Base-by-base conservation (phyloP, 2,888 invertebrate species). In the Caenorhabditis sp. region DNA sequence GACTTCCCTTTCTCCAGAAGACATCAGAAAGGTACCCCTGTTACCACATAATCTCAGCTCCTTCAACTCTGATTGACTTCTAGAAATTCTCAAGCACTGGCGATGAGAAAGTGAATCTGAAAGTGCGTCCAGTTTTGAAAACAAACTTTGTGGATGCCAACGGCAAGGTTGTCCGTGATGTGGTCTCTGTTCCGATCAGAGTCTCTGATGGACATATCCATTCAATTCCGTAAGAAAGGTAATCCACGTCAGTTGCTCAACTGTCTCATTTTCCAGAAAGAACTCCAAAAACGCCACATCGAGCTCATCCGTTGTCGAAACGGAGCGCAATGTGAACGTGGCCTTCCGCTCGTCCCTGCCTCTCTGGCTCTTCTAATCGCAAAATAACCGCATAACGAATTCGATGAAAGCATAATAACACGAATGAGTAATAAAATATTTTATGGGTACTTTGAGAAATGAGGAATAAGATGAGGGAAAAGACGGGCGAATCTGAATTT, bases 111-210 rank as follows among this genome's bases (percentile, higher is more conserved):
- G 84, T 81, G 37, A 87, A 89, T 51, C 87, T 87, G 65, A 89
- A 86, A 26, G 88, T 90, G 20, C 88, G 88, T 56, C 87, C 90
- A 47, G 60, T 87, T 24, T 81, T 90, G 26, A 88, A 86, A 37
- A 90, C 89, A 15, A 90, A 90, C 62, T 87, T 90, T 24, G 89
- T 90, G 18, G 90, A 90, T 68, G 87, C 87, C 11, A 87, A 88
- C 40, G 90, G 90, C 5, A 84, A 86, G 18, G 82, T 89, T 9
- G 84, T 88, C 51, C 82, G 88, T n/a, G 85, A 89, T 32, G 86
- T 90, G 8, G 85, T 84, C 22, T 77, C 84, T 5, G 84, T 90
- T n/a, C 90, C 89, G 13, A 89, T 90, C 50, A 81, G 86, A 24
- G 86, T 90, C n/a, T 74, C 88, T 78, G 82, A 82, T 20, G 82